Conservation (phyloP, 1,140 invertebrate species). For the Teleogryllus occipitalis region DNA sequence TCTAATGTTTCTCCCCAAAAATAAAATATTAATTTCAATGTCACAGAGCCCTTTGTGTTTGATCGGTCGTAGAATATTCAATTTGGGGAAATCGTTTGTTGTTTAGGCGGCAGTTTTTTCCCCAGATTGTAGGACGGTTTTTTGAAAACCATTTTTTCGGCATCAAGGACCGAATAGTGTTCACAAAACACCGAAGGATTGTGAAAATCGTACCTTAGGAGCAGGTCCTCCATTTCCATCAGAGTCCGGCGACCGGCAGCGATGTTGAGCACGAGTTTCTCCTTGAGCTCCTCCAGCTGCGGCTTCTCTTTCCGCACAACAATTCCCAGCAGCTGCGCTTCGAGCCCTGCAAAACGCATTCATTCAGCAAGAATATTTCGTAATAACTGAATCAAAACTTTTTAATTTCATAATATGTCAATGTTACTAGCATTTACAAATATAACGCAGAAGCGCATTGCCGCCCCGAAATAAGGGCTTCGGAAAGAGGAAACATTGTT, state of each 20-base stretch:
- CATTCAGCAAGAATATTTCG: background rate
- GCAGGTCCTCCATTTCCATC: slow-evolving; percentile 57
- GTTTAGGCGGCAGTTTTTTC: no score
- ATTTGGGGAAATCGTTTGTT: no score
- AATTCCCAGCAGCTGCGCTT: slow-evolving; percentile 77
- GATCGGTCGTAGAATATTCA: no score
- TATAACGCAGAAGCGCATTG: background rate
- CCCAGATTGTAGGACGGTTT: no score
- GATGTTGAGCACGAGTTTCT: slow-evolving; percentile 43
- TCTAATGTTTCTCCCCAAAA: no score
- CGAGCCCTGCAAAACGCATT: slow-evolving; percentile 46
- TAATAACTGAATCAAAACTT: background rate
- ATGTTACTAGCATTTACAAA: background rate
- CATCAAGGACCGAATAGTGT: no score
- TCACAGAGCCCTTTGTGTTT: no score
- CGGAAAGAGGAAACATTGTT: no score
- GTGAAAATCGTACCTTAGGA: slow-evolving; percentile 49
- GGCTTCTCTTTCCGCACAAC: slow-evolving; percentile 60
- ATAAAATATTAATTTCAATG: no score
- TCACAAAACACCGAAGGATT: no score
- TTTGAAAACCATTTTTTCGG: no score
- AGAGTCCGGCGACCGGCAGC: slow-evolving; percentile 40
- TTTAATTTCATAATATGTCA: background rate
- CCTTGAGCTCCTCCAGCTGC: slow-evolving; percentile 78
- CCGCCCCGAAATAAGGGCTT: no score